Evolutionary conservation across 2,113 vertebrate genomes (phyloP), one percentile per base, ranked within the genome.

Genomic region (Hippocampus guttulatus): DNA sequence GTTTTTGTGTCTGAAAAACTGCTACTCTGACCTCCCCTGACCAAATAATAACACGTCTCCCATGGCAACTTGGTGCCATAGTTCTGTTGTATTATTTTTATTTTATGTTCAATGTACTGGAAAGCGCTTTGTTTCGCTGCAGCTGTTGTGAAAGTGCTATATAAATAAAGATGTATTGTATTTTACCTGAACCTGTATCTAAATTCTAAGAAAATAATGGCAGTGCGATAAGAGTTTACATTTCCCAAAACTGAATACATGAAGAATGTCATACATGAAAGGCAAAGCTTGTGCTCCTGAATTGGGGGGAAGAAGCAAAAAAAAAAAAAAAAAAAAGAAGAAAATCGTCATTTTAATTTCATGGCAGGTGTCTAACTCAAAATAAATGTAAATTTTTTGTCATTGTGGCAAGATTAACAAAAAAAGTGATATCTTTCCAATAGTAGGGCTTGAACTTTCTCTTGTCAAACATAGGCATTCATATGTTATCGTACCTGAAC

Each of bases 401-500:
- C 7, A 25, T 43, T 47, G 14, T 16, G n/a, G 23, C 41, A 16
- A 33, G 16, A 61, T 33, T 20, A 20, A 16, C 8, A 33, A 20
- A 2, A 61, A 60, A 30, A 3, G 11, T 57, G 9, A 23, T 25
- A n/a, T 55, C 23, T 14, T 33, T 3, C 27, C 27, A 20, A 30
- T 18, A 23, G 4, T 27, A 18, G 8, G 1, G 2, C 27, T 33
- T 54, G 4, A 67, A 3, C 43, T 52, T 12, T 0, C 47, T 43
- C 11, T 58, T 23, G 3, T 14, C 8, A 45, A 21, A 25, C 23
- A 43, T 3, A n/a, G 16, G 40, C n/a, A 55, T 12, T 25, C 23
- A 27, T 18, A 18, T 21, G 8, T 21, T 38, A 7, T 8, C 33
- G 40, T 63, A 63, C 6, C 8, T 43, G 1, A 86, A 88, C 86